phyloP scores from a whole-genome alignment of 1,140 invertebrate genomes.

The Tetragonula clypearis region DNA sequence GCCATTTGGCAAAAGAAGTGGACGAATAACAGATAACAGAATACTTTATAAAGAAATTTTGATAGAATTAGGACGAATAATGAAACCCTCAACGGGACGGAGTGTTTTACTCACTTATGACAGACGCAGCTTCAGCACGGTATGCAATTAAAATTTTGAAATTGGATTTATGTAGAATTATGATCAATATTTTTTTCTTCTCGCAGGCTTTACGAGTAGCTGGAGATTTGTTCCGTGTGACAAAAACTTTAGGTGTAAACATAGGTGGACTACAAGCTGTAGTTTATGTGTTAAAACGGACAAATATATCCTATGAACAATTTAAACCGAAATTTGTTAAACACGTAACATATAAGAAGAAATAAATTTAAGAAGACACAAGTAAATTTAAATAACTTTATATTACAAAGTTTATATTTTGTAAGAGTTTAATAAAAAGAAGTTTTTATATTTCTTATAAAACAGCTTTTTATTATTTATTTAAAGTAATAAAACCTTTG shows the following conservation, averaged over 20 bases:
- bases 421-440: conserved; percentile 30
- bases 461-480: conserved; percentile 9
- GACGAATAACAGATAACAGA: conserved; percentile 80
- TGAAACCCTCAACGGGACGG: conserved; percentile 76
- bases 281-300: conserved; percentile 75
- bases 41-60: conserved; percentile 82
- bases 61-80: conserved; percentile 81
- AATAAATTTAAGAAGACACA: neutral
- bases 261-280: conserved; percentile 77
- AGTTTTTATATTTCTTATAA: conserved; percentile 36
- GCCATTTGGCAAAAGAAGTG: conserved; percentile 84
- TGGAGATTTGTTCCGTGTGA: conserved; percentile 68
- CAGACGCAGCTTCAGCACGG: conserved; percentile 77
- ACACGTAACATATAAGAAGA: neutral
- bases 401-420: conserved; percentile 29
- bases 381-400: conserved; percentile 40
- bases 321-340: conserved; percentile 42
- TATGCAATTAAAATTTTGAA: conserved; percentile 42
- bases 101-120: conserved; percentile 84
- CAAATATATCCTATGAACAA: conserved; percentile 52
- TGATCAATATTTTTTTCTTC: conserved; percentile 40
- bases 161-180: conserved; percentile 15
- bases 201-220: conserved; percentile 69
- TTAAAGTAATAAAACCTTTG: neutral
- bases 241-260: conserved; percentile 73